Evolutionary conservation across 2,797 vertebrate genomes (phyloP), one percentile per base, ranked within the genome.

Genomic region (Lacerta agilis): DNA sequence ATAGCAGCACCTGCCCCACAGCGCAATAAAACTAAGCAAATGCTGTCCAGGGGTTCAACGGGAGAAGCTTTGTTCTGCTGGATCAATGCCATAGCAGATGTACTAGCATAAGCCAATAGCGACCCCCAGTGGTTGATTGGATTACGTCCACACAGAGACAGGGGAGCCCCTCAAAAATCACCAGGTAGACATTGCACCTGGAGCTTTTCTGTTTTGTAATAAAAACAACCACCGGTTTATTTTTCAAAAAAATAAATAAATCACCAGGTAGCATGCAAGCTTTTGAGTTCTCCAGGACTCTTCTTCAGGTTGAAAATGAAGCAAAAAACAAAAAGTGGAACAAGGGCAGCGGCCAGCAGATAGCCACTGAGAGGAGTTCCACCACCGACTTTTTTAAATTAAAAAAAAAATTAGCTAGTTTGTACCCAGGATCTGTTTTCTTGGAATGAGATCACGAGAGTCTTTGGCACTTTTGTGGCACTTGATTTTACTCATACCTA

Each of bases 91-190:
- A 23, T 10, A 55, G 2, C 2, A 8, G 61, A 80, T 18, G 33
- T 10, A 83, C 43, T 85, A 83, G 11, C 13, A 1, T 85, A 88
- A 94, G 92, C 93, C 91, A 94, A 92, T 91, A 92, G 88, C 89
- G 96, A 94, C 95, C 95, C 86, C 94, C 76, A 90, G 96, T 95
- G 96, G 96, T 83, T 91, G 77, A 36, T 84, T 73, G 1, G 1
- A 79, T 72, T 82, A 88, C 76, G 90, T 90, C 88, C 87, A 89
- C 2, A 8, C 78, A 43, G 8, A 45, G 69, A 38, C 25, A 33
- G 33, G 71, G 36, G 29, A 81, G 17, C 45, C 13, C 3, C 67
- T 33, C 0, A 82, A 8, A 82, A 23, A 71, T 18, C 76, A 33
- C 29, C 58, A 27, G 2, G 4, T 61, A 33, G 3, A 33, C 33